A percentile compares a stretch with the other conserved stretches of the same genome.
Conservation (phyloP, 37 sponge, comb jelly and placozoan species). For the Diacarnus erythraeanus region DNA sequence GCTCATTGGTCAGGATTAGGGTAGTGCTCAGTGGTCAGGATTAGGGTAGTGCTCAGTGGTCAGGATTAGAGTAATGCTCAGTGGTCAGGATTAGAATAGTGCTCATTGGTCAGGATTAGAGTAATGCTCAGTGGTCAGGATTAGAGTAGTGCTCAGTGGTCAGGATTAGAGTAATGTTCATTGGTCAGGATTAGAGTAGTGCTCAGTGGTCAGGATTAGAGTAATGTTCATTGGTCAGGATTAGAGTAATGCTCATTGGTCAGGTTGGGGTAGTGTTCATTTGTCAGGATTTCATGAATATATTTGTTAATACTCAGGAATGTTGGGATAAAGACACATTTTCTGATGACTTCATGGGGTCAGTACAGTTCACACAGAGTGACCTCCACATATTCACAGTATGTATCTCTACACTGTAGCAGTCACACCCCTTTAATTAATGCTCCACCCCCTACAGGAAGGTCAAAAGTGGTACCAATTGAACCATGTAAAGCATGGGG, state of each 20-base stretch:
- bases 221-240: too few relatives aligned
- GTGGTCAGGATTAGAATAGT: too few relatives aligned
- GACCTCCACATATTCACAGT: slow-evolving; percentile 12
- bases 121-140: too few relatives aligned
- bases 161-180: too few relatives aligned
- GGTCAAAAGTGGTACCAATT: slow-evolving; percentile 41
- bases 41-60: too few relatives aligned
- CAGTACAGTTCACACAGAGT: slow-evolving; percentile 12
- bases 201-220: too few relatives aligned
- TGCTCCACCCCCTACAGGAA: slow-evolving; percentile 3
- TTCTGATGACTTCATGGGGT: slow-evolving; percentile 63
- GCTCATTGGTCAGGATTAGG: too few relatives aligned
- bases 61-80: too few relatives aligned
- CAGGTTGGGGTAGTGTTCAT: background rate
- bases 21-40: too few relatives aligned
- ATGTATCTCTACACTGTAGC: background rate
- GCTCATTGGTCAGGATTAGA: too few relatives aligned
- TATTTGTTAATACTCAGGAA: slow-evolving; percentile 10
- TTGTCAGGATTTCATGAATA: background rate
- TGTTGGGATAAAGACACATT: slow-evolving; percentile 61
- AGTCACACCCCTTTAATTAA: background rate
- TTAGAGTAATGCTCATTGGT: background rate
- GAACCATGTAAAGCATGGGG: slow-evolving; percentile 48
- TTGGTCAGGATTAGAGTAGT: too few relatives aligned
- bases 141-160: too few relatives aligned